Evolutionary conservation across 2,888 invertebrate species (phyloP).

Genomic region (Gerris lacustris): DNA sequence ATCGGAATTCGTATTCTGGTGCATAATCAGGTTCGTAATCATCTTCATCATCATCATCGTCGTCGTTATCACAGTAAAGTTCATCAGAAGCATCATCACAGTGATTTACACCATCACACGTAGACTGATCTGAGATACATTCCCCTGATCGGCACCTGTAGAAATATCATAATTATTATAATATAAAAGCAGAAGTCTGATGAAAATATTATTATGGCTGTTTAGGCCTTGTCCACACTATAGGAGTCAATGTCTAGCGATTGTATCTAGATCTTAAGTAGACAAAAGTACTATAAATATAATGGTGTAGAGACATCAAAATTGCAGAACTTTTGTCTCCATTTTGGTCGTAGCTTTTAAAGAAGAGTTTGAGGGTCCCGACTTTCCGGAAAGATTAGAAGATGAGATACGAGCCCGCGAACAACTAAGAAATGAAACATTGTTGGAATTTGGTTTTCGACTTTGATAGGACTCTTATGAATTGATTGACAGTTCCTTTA

Average conservation of each 20-base stretch:
- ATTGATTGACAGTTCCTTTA: no score
- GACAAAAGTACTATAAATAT: no score
- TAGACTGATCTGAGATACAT: slow-evolving; percentile 26
- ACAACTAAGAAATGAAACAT: no score
- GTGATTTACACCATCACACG: slow-evolving; percentile 29
- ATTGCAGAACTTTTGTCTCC: no score
- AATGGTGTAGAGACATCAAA: no score
- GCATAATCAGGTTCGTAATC: slow-evolving; percentile 20
- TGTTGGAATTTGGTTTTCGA: no score
- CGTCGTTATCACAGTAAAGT: slow-evolving; percentile 26
- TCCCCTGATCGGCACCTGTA: slow-evolving; percentile 28
- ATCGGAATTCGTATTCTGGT: slow-evolving; percentile 21
- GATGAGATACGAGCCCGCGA: no score
- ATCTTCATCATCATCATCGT: slow-evolving; percentile 21
- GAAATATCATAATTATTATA: background rate
- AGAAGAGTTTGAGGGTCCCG: no score
- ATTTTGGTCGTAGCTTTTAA: no score
- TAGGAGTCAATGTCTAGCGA: background rate
- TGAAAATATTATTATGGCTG: background rate
- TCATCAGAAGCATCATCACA: slow-evolving; percentile 32
- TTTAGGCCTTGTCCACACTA: background rate
- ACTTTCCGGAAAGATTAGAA: no score
- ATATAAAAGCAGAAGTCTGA: background rate
- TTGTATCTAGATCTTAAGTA: no score
- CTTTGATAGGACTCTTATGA: no score